Evolutionary conservation across 2,113 vertebrate genomes (phyloP).

Genomic region (Grammomys surdaster): DNA sequence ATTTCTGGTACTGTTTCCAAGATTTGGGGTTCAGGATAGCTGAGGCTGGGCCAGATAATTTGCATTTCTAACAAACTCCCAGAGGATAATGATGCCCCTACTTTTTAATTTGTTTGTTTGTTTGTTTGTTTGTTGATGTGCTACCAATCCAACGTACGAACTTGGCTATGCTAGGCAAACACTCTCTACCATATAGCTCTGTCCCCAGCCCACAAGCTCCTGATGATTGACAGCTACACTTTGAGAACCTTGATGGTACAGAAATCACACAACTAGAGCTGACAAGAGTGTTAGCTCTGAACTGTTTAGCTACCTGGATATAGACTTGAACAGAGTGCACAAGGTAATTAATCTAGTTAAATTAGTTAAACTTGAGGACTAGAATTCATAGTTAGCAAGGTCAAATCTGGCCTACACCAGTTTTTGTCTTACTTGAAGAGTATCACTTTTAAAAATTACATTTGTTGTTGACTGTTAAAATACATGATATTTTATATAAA

Average conservation of each 20-base stretch:
- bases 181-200: background rate
- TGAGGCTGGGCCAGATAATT: background rate
- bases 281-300: slow-evolving; percentile 1
- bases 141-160: background rate
- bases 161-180: background rate
- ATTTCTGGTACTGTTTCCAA: slow-evolving; percentile 3
- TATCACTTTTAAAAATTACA: slow-evolving; percentile 35
- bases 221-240: background rate
- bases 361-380: background rate
- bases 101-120: background rate
- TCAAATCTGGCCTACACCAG: background rate
- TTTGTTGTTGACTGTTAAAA: slow-evolving; percentile 49
- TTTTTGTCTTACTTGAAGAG: background rate
- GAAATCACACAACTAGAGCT: background rate
- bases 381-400: background rate
- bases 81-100: background rate
- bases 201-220: background rate
- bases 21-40: no score
- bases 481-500: slow-evolving; percentile 40
- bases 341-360: slow-evolving; percentile 4
- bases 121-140: background rate
- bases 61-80: background rate
- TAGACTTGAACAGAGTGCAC: background rate
- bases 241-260: slow-evolving; percentile 32
- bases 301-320: background rate